phyloP scores from a whole-genome alignment of 1,140 invertebrate species.

The Fopius arisanus region DNA sequence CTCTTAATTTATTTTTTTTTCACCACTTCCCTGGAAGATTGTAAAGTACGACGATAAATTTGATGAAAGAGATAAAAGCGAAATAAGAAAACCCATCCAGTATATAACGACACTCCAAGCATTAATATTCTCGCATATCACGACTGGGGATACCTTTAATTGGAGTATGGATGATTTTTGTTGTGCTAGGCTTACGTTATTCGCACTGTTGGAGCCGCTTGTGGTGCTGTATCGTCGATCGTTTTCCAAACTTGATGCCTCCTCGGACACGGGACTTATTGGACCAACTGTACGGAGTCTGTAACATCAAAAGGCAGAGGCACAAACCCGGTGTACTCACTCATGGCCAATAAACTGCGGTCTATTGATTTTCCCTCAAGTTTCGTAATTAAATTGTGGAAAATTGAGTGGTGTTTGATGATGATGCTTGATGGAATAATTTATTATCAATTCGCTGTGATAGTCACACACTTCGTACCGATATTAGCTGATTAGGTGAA shows the following conservation, averaged over 20 bases:
- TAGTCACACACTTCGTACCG: too few species aligned
- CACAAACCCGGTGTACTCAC: background rate
- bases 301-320: background rate
- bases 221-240: slow-evolving; percentile 43
- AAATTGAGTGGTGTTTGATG: background rate
- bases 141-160: slow-evolving; percentile 43
- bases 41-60: too few species aligned
- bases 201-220: slow-evolving; percentile 49
- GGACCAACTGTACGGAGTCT: slow-evolving; percentile 49
- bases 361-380: background rate
- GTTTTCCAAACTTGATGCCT: slow-evolving; percentile 47
- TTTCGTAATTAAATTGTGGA: background rate
- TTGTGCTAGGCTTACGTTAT: slow-evolving; percentile 52
- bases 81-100: slow-evolving; percentile 7
- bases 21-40: too few species aligned
- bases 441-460: background rate
- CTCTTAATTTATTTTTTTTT: too few species aligned
- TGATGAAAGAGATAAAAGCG: background rate
- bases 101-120: slow-evolving; percentile 19
- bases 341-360: background rate
- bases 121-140: slow-evolving; percentile 29
- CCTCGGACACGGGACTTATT: slow-evolving; percentile 44
- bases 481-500: background rate
- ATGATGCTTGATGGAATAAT: background rate
- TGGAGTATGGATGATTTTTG: slow-evolving; percentile 47